Base-by-base conservation (phyloP, 2,797 vertebrate genomes). In the Channa striata region DNA sequence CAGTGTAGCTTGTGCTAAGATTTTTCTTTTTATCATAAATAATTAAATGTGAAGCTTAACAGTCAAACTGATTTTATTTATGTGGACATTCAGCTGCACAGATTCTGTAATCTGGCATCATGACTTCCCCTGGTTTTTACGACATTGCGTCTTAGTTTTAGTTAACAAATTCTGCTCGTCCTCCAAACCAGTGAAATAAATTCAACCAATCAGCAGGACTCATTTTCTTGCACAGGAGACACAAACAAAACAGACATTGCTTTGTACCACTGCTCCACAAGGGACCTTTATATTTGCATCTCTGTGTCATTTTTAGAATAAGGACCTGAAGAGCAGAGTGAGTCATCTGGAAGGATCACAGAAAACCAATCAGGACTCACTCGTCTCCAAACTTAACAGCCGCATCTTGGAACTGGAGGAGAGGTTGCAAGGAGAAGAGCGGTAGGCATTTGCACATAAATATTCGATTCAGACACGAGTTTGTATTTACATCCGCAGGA, bases 321-420 rank as follows among this genome's bases (percentile, higher is more conserved):
- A 97, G 87, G 97, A 99, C 77, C 76, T 99, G 81, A 97, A 92
- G 91, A 94, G 96, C 80, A 92, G 96, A 78, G 92, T 99, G 77
- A 81, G 90, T 64, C 95, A 99, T 86, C 91, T 99, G 77, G 98
- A 99, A 83, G 94, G 93, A 58, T 97, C 96, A 64, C 96, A 97
- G 87, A 93, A 92, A 66, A 94, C 93, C 68, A 96, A 92, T 83
- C 97, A 97, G 87, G 97, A 99, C 60, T 96, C 96, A 0, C 89
- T 97, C 39, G 92, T 98, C 71, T 93, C 94, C 68, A 97, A 96
- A 79, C 94, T 99, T 72, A 96, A 97, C 90, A 88, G 89, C 54
- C 95, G 95, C 73, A 94, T 98, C 66, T 91, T 94, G 12, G 97
- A 99, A 69, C 94, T 99, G 46, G 97, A 99, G 83, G 96, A 96